phyloP scores from a whole-genome alignment of 2,113 vertebrate genomes.

The Syngnathus floridae region DNA sequence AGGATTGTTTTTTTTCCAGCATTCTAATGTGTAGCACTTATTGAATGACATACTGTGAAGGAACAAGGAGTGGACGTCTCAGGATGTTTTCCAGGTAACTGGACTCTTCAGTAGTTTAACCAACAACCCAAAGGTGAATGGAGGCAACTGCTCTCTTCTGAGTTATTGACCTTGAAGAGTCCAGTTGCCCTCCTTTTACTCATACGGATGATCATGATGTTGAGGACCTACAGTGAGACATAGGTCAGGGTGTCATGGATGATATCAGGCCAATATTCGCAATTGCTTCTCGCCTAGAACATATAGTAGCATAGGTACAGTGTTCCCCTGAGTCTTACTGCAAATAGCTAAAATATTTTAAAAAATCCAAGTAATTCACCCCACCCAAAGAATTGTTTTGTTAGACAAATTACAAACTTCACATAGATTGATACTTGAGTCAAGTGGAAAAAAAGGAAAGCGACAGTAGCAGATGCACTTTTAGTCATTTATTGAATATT shows the following conservation, averaged over 20 bases:
- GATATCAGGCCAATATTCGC: slow-evolving; percentile 13
- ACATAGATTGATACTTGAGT: too few species aligned
- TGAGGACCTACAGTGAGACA: background rate
- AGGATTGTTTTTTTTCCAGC: slow-evolving; percentile 67
- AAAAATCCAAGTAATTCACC: slow-evolving; percentile 13
- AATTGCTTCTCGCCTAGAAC: slow-evolving; percentile 36
- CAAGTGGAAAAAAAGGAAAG: too few species aligned
- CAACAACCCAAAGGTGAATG: background rate
- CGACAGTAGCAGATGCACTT: too few species aligned
- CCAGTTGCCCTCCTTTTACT: background rate
- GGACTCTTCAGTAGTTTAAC: slow-evolving; percentile 15
- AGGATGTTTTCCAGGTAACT: slow-evolving; percentile 25
- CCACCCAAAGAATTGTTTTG: background rate
- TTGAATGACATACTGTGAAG: slow-evolving; percentile 75
- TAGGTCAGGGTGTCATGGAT: slow-evolving; percentile 28
- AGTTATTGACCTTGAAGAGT: background rate
- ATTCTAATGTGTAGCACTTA: slow-evolving; percentile 77
- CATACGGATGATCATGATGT: background rate
- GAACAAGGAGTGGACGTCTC: slow-evolving; percentile 30
- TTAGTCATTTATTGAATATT: too few species aligned
- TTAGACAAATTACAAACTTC: background rate
- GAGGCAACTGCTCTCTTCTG: slow-evolving; percentile 18
- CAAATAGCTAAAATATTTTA: background rate
- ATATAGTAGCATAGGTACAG: slow-evolving; percentile 36
- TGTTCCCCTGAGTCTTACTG: background rate